A percentile compares a stretch with the other conserved stretches of the same genome.
phyloP scores from a whole-genome alignment of 1,140 invertebrate species.

The Heliconius congener region DNA sequence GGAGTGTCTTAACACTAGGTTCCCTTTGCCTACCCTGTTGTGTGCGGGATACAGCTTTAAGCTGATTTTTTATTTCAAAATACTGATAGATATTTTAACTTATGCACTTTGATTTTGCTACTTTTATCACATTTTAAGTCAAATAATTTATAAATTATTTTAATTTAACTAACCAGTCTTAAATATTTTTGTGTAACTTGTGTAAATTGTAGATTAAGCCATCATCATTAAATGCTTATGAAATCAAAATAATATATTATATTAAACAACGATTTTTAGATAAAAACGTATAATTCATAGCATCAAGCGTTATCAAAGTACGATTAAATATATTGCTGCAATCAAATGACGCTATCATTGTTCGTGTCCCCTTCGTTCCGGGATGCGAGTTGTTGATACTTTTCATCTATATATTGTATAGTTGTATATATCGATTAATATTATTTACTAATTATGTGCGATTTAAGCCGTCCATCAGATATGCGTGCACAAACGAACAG shows the following conservation, averaged over 20 bases:
- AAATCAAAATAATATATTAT: background rate
- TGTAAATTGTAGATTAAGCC: background rate
- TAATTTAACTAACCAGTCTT: no score
- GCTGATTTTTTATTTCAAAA: no score
- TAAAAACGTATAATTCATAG: background rate
- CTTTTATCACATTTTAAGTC: no score
- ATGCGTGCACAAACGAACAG: no score
- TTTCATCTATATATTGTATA: background rate
- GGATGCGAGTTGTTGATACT: constrained; percentile 17
- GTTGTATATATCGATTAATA: background rate
- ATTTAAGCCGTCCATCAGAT: no score
- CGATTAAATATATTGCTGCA: constrained; percentile 6
- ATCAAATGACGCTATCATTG: constrained; percentile 5
- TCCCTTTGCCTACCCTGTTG: no score
- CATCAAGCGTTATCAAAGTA: background rate
- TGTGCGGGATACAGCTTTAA: no score
- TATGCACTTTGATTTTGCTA: no score
- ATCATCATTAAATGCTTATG: background rate
- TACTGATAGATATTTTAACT: no score
- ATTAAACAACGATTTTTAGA: background rate
- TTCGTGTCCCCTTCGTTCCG: constrained; percentile 16
- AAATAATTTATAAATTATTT: no score
- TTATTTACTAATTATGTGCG: background rate
- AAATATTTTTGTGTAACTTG: background rate
- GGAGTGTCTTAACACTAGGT: no score